Percentiles rank a stretch among this genome's conserved stretches.
Evolutionary conservation across 2,888 invertebrate genomes (phyloP).

Genomic region (Phytoseiulus persimilis): DNA sequence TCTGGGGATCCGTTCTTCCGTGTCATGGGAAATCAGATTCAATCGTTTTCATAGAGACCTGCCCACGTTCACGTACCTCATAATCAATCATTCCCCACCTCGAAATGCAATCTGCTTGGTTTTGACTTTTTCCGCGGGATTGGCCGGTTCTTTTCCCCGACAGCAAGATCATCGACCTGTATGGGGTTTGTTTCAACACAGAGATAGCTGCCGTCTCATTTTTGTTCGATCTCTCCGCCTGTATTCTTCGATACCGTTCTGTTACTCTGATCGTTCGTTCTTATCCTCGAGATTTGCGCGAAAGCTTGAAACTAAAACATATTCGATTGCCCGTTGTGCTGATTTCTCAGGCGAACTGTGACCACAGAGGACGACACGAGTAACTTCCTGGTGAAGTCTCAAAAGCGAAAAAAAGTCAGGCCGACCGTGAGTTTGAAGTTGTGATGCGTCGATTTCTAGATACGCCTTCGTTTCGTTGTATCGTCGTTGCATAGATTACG

Average conservation of each 20-base stretch:
- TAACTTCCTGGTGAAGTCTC: background rate
- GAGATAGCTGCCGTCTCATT: background rate
- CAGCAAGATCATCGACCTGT: background rate
- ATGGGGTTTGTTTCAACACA: background rate
- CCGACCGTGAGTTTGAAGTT: background rate
- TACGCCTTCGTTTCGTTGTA: background rate
- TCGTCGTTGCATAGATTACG: background rate
- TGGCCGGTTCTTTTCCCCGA: background rate
- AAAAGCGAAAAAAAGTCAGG: background rate
- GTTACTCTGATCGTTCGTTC: background rate
- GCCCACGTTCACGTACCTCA: background rate
- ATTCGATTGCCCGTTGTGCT: too few species aligned
- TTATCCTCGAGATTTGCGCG: background rate
- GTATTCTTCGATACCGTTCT: background rate
- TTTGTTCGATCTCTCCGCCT: background rate
- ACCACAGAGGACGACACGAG: background rate
- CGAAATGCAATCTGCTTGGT: background rate
- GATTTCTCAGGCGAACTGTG: too few species aligned
- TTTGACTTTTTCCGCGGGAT: background rate
- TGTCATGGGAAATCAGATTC: too few species aligned
- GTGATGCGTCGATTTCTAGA: background rate
- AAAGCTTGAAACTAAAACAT: background rate
- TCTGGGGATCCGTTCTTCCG: too few species aligned
- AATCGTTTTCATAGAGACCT: background rate
- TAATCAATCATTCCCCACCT: background rate